A percentile compares a stretch with the other conserved stretches of the same genome.
These are phyloP conservation scores for Amphipyra berbera DNA, from an alignment of 2,888 invertebrate species.

Conservation along the genomic window DNA sequence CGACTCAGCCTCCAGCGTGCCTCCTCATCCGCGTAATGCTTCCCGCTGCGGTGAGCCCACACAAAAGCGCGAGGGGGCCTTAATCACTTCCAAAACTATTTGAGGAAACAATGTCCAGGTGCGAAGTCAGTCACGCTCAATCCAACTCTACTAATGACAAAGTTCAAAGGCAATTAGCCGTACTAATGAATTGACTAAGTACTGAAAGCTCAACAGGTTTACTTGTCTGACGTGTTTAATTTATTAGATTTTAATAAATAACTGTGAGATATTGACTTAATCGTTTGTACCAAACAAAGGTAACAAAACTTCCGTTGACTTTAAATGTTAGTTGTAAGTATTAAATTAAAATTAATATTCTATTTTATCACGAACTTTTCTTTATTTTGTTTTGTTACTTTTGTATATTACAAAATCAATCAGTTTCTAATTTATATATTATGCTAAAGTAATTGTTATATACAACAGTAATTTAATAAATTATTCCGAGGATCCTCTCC, in stretches of 20 bases:
- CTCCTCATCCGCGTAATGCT: slow-evolving; percentile 78
- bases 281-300: slow-evolving; percentile 31
- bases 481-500: slow-evolving; percentile 68
- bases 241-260: slow-evolving; percentile 24
- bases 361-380: slow-evolving; percentile 11
- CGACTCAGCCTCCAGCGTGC: slow-evolving; percentile 74
- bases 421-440: neutral
- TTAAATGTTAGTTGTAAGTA: neutral
- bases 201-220: slow-evolving; percentile 24
- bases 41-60: slow-evolving; percentile 63
- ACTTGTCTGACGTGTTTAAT: slow-evolving; percentile 25
- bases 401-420: slow-evolving; percentile 6
- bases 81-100: slow-evolving; percentile 75
- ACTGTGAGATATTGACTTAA: slow-evolving; percentile 15
- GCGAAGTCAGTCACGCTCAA: slow-evolving; percentile 71
- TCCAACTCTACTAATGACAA: slow-evolving; percentile 67
- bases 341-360: neutral
- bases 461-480: slow-evolving; percentile 33
- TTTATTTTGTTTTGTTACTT: slow-evolving; percentile 21
- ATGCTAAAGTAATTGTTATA: slow-evolving; percentile 6
- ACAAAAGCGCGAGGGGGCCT: slow-evolving; percentile 62
- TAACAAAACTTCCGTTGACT: slow-evolving; percentile 20
- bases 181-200: slow-evolving; percentile 45
- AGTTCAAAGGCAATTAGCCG: slow-evolving; percentile 65
- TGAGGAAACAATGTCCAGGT: slow-evolving; percentile 73